Evolutionary conservation across 92 coral and sea anemone species (phyloP).

Genomic region (Porites lobata): DNA sequence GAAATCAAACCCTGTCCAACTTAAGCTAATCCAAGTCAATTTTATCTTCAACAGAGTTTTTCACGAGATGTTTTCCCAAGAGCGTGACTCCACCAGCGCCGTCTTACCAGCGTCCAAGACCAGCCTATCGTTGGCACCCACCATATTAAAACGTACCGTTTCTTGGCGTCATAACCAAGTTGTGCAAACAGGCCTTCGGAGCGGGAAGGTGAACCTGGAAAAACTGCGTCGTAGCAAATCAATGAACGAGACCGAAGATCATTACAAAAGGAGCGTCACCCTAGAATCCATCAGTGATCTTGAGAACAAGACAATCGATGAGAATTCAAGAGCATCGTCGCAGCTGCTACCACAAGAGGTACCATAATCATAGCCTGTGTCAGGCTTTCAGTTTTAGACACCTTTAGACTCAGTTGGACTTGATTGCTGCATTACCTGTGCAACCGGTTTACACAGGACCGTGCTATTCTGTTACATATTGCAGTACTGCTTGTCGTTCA

Average conservation of each 20-base stretch:
- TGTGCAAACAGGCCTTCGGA: slow-evolving; percentile 73
- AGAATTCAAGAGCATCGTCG: neutral
- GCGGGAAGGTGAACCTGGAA: slow-evolving; percentile 81
- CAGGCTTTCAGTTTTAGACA: neutral
- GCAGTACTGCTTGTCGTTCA: no score
- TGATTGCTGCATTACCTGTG: no score
- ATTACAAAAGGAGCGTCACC: slow-evolving; percentile 58
- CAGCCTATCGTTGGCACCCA: slow-evolving; percentile 58
- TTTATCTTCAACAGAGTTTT: slow-evolving; percentile 76
- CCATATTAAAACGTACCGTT: slow-evolving; percentile 63
- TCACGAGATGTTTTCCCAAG: slow-evolving; percentile 83
- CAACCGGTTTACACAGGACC: no score
- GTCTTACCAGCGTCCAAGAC: slow-evolving; percentile 37
- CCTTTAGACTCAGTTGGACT: no score
- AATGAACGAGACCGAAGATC: slow-evolving; percentile 65
- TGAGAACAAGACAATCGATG: slow-evolving; percentile 57
- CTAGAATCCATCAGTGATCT: slow-evolving; percentile 81
- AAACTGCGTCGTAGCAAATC: slow-evolving; percentile 75
- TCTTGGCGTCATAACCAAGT: slow-evolving; percentile 73
- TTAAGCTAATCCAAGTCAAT: neutral
- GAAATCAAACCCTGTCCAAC: no score
- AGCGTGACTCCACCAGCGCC: slow-evolving; percentile 43
- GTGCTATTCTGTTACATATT: no score
- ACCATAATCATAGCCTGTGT: neutral
- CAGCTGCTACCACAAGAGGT: slow-evolving; percentile 31